A percentile compares a stretch with the other conserved stretches of the same genome.
Evolutionary conservation across 2,888 invertebrate species (phyloP).

Genomic region (Apamea sordens): DNA sequence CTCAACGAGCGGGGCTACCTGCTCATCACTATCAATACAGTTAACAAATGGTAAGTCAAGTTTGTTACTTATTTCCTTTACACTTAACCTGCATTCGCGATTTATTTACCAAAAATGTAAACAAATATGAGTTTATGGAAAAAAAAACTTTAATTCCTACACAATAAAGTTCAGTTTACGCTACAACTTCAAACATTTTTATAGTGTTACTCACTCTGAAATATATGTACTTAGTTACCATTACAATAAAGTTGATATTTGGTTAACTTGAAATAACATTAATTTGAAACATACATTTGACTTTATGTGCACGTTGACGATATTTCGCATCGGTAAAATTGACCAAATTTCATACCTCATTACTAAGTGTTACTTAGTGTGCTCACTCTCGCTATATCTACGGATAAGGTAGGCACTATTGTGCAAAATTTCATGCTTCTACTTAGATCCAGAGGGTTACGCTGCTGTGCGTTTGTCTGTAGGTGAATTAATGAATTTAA

Average conservation of each 20-base stretch:
- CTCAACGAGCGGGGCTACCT: slow-evolving; percentile 88
- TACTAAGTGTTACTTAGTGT: neutral
- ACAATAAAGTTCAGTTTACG: too few species aligned
- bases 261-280: too few species aligned
- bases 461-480: neutral
- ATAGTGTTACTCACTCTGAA: too few species aligned
- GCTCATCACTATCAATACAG: slow-evolving; percentile 91
- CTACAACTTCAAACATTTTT: too few species aligned
- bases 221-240: too few species aligned
- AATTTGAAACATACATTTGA: too few species aligned
- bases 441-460: too few species aligned
- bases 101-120: too few species aligned
- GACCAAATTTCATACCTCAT: neutral
- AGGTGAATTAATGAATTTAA: neutral
- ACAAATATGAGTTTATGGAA: too few species aligned
- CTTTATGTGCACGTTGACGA: neutral
- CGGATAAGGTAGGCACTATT: neutral
- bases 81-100: too few species aligned
- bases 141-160: too few species aligned
- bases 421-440: neutral
- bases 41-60: slow-evolving; percentile 91
- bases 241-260: too few species aligned
- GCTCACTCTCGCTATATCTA: neutral
- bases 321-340: neutral
- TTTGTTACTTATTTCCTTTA: neutral